These are phyloP conservation scores for Cremastobaeus sp. DNA, from an alignment of 2,888 invertebrate species.

Conservation along the genomic window DNA sequence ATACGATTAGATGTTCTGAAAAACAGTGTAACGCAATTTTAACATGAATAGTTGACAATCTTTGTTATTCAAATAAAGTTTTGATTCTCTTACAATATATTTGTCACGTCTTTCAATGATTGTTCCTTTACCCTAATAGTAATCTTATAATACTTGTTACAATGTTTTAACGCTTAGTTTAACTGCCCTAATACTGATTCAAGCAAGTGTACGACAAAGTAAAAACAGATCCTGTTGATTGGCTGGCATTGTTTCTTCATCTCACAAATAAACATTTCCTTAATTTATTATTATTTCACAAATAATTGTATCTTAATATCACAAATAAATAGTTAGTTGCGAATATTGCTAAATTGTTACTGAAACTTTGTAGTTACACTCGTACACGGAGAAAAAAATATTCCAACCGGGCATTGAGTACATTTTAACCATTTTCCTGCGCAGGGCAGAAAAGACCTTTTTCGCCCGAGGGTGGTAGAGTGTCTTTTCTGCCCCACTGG, in stretches of 20 bases:
- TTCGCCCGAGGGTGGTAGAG: too few species aligned
- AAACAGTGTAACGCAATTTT: conserved; percentile 30
- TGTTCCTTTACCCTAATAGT: conserved; percentile 50
- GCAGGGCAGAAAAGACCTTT: too few species aligned
- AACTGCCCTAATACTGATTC: conserved; percentile 20
- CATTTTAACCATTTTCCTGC: too few species aligned
- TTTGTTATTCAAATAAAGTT: conserved; percentile 11
- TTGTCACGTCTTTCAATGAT: conserved; percentile 42
- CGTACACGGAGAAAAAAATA: too few species aligned
- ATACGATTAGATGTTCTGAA: conserved; percentile 37
- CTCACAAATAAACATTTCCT: too few species aligned
- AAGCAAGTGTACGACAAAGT: conserved; percentile 15
- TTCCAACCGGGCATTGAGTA: too few species aligned
- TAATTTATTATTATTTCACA: conserved; percentile 23
- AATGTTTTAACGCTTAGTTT: conserved; percentile 16
- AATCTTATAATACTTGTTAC: conserved; percentile 23
- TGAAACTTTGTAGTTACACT: conserved; percentile 9
- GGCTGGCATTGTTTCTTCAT: conserved; percentile 25
- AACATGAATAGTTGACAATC: conserved; percentile 34
- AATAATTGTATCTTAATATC: conserved; percentile 2
- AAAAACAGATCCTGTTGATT: conserved; percentile 14
- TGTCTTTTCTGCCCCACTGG: too few species aligned
- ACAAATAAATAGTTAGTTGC: conserved; percentile 1
- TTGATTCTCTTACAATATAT: conserved; percentile 27
- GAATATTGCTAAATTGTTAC: conserved; percentile 17